Evolutionary conservation across 2,888 invertebrate species (phyloP), one percentile per base, ranked within the genome.

Genomic region (Sinodicranocentrus sp.): DNA sequence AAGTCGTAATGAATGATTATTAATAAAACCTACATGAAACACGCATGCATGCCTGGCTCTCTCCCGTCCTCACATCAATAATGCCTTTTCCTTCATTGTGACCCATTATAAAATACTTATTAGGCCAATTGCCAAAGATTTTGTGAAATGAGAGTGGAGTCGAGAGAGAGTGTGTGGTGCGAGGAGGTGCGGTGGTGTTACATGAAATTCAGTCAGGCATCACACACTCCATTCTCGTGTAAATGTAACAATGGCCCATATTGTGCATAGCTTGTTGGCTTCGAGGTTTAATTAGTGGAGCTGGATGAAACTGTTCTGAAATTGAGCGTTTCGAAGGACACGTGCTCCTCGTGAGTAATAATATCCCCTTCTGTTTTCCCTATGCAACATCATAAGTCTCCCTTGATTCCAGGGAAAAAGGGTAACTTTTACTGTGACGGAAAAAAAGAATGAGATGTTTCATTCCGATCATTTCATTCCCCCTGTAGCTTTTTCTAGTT

Each of bases 261-360:
- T 44, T 39, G 25, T 48, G 48, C 23, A 57, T 57, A 21, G 57
- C 59, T 25, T 33, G 33, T 57, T 77, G 65, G 65, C 44, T 77
- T 78, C 57, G 59, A 68, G 26, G 48, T 71, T 65, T 80, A 80
- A 80, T 80, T 80, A 80, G 80, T 80, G 67, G 28, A 44, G 10
- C 57, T 72, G 70, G 80, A 67, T 73, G n/a, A n/a, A n/a, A n/a
- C 73, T 72, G 71, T 72, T 6, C 52, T 65, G 80, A 73, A 80
- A 80, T 72, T 57, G 73, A 80, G 73, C 73, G 67, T 71, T 79
- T 43, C 25, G 59, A 23, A 26, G 43, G 80, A 80, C 80, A 80
- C 80, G 80, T 80, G 80, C 73, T 25, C 28, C 80, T 59, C 59
- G 25, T 61, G 80, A 39, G 70, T 71, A 73, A 80, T 80, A 59